Evolutionary conservation across 1,140 invertebrate genomes (phyloP), one percentile per base, ranked within the genome.

Genomic region (Euwallacea fornicatus): DNA sequence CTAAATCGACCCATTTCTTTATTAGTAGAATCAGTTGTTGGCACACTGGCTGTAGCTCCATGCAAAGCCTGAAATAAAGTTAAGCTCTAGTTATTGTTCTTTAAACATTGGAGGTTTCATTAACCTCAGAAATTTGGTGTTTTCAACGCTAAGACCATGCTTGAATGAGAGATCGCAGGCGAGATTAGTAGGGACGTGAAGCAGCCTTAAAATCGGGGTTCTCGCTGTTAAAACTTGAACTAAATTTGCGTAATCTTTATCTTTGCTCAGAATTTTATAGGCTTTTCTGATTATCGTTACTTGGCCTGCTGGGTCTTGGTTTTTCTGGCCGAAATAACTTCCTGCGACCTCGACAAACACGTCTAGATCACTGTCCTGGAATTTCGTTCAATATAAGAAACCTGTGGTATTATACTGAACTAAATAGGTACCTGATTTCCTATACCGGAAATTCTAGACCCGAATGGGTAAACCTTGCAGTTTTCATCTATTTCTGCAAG

Each of bases 101-200:
- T 6, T 10, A 2, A 33, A 4, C 21, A 33, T 33, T 33, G 4
- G 4, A 33, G 21, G 4, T 33, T 50, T 11, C 7, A 50, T 11
- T 50, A 2, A 85, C 82, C 76, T 81, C 46, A 86, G 73, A 75
- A 85, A 79, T 76, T 80, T 81, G 2, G 84, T 84, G 74, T 87
- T 87, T 78, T 86, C 83, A 15, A 85, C 82, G 71, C 83, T 82
- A 11, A 88, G 79, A 6, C 84, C 83, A 80, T 85, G 84, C 42
- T 81, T 78, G 68, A 88, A 87, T 0, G 86, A 86, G 43, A 89
- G 78, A 79, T 88, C 86, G 76, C 85, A 86, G 42, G 83, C 78
- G 4, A 87, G 70, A 7, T 76, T 72, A 6, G 82, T 83, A 4
- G 73, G 66, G n/a, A 71, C 76, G 74, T 87, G 84, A 59, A 73